Percentiles rank a stretch among this genome's conserved stretches.
phyloP scores from a whole-genome alignment of 2,888 invertebrate species.

The Parapristionchus giblindavisi region DNA sequence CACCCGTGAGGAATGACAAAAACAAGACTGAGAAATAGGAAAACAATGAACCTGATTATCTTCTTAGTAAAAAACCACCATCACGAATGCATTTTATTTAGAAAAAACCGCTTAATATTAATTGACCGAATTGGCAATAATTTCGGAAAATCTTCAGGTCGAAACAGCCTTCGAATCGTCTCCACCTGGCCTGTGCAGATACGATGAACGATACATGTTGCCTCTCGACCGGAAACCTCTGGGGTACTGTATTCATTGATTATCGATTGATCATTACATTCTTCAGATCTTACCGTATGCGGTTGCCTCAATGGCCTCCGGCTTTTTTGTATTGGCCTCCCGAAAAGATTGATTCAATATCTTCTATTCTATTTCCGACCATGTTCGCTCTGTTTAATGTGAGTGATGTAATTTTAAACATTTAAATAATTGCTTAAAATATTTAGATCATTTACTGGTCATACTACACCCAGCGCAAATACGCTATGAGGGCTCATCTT shows the following conservation, averaged over 20 bases:
- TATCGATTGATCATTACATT: neutral
- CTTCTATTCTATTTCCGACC: constrained; percentile 65
- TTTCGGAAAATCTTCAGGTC: neutral
- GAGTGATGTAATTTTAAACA: constrained; percentile 36
- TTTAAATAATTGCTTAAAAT: neutral
- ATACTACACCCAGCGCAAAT: constrained; percentile 61
- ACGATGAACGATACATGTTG: constrained; percentile 58
- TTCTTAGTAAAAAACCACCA: neutral
- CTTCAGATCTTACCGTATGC: constrained; percentile 35
- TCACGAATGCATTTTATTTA: neutral
- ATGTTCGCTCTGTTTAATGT: constrained; percentile 69
- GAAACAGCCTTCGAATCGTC: constrained; percentile 42
- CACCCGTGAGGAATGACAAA: too few relatives aligned
- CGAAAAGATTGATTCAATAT: constrained; percentile 63
- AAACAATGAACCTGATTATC: too few relatives aligned
- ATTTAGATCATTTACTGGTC: constrained; percentile 68
- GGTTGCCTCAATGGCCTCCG: constrained; percentile 37
- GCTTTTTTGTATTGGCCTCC: constrained; percentile 52
- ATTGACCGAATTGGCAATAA: neutral
- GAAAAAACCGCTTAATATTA: neutral
- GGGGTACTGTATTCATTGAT: neutral
- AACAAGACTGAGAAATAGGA: too few relatives aligned
- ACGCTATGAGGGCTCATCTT: too few relatives aligned
- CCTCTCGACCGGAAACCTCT: constrained; percentile 48
- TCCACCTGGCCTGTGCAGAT: constrained; percentile 53